Evolutionary conservation across 2,113 vertebrate species (phyloP).

Genomic region (Lampris megalopsis): DNA sequence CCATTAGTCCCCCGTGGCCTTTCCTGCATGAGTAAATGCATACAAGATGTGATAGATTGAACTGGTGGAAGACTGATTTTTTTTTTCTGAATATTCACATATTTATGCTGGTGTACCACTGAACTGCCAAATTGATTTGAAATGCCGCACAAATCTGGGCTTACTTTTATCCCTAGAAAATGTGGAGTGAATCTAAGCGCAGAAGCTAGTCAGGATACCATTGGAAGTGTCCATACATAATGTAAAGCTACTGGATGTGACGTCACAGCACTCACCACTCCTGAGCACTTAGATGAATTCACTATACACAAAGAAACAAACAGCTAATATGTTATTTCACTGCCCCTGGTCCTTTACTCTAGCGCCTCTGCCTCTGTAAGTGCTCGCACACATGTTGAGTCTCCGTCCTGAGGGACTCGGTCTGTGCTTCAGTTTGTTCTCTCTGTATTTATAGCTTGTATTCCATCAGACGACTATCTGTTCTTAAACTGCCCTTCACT

Average conservation of each 20-base stretch:
- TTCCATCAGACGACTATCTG: constrained; percentile 46
- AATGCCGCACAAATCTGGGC: neutral
- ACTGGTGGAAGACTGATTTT: neutral
- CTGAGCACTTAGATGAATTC: constrained; percentile 33
- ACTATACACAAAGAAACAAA: constrained; percentile 20
- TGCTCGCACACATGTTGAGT: constrained; percentile 56
- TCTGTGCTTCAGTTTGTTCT: constrained; percentile 57
- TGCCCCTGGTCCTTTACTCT: constrained; percentile 25
- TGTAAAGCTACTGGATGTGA: constrained; percentile 45
- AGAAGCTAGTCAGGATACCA: neutral
- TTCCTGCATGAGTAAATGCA: constrained; percentile 25
- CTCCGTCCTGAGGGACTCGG: constrained; percentile 59
- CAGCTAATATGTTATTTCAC: constrained; percentile 25
- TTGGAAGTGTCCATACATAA: constrained; percentile 31
- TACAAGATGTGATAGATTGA: constrained; percentile 14
- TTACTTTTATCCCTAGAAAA: constrained; percentile 12
- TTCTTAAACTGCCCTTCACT: constrained; percentile 77
- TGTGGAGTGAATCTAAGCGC: constrained; percentile 4
- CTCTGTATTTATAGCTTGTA: constrained; percentile 76
- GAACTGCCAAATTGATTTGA: constrained; percentile 44
- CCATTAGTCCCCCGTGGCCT: constrained; percentile 49
- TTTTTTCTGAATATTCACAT: constrained; percentile 19
- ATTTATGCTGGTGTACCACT: constrained; percentile 28
- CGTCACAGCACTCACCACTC: neutral
- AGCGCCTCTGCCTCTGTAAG: constrained; percentile 50